Percentiles rank a stretch among this genome's conserved stretches.
Conservation (phyloP, 2,113 vertebrate genomes). For the Reinhardtius hippoglossoides region DNA sequence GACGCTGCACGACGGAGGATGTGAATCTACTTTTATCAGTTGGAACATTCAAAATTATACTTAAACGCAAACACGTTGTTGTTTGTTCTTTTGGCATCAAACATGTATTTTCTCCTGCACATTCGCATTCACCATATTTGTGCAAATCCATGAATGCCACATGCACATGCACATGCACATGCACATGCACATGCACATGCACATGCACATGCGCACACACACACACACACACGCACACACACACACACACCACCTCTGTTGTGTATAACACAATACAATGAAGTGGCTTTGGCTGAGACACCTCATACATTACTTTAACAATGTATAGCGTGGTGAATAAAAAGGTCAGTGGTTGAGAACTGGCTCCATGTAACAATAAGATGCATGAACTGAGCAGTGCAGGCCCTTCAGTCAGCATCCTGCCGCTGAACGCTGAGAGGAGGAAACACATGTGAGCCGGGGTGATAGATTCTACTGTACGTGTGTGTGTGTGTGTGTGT, state of each 20-base stretch:
- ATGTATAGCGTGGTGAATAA: slow-evolving; percentile 71
- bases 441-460: slow-evolving; percentile 41
- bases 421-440: slow-evolving; percentile 32
- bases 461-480: slow-evolving; percentile 49
- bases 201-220: neutral
- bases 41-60: slow-evolving; percentile 11
- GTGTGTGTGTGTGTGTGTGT: slow-evolving; percentile 11
- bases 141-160: neutral
- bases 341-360: slow-evolving; percentile 79
- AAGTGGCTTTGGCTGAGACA: slow-evolving; percentile 54
- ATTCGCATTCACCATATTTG: neutral
- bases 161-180: neutral
- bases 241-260: slow-evolving; percentile 12
- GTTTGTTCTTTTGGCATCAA: neutral
- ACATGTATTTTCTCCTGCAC: neutral
- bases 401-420: slow-evolving; percentile 65
- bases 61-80: neutral
- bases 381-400: slow-evolving; percentile 69
- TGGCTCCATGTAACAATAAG: slow-evolving; percentile 75
- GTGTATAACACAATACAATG: slow-evolving; percentile 55
- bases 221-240: neutral
- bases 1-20: neutral
- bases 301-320: slow-evolving; percentile 79
- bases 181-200: neutral
- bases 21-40: slow-evolving; percentile 17